Base-by-base conservation (phyloP, 2,888 invertebrate genomes). In the Iselma pallidipennis region DNA sequence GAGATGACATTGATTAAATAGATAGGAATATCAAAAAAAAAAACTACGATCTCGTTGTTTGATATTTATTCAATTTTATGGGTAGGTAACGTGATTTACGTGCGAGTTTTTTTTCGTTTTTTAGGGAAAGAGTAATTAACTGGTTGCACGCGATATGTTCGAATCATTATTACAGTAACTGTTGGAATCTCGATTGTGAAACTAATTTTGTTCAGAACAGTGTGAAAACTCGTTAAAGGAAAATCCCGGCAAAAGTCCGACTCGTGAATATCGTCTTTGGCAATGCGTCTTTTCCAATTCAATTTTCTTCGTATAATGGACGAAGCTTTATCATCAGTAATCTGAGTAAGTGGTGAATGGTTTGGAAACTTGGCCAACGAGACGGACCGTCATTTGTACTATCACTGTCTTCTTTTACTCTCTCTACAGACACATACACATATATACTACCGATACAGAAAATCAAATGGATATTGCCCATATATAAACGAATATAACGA, bases 301-400 rank as follows among this genome's bases (percentile, higher is more conserved):
- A 71, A 73, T 73, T 71, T 71, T 66, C 68, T 59, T 68, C 57
- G 55, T 61, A 55, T 66, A 63, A 67, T 64, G 65, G 62, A 65
- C 61, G 60, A 63, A 69, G 70, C 74, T 74, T 74, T 73, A 71
- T 73, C 74, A 71, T 71, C 68, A 60, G 69, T 71, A 75, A 75
- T 75, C 74, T 72, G 71, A 69, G 71, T 74, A 72, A 74, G 72
- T 72, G 74, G 71, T 67, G 74, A 74, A 74, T 72, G 75, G 73
- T 74, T 73, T 65, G 71, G 73, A 74, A 74, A 72, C 67, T 70
- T 66, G 70, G 70, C 71, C 71, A 69, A 66, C 56, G 66, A 68
- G 68, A 66, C 61, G 60, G 54, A 37, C 37, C 37, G 19, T 37
- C 37, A 37, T 37, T 37, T 37, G 16, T 16, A 37, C 37, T 37